Evolutionary conservation across 2,888 invertebrate genomes (phyloP), one percentile per base, ranked within the genome.

Genomic region (Lottia gigantea): DNA sequence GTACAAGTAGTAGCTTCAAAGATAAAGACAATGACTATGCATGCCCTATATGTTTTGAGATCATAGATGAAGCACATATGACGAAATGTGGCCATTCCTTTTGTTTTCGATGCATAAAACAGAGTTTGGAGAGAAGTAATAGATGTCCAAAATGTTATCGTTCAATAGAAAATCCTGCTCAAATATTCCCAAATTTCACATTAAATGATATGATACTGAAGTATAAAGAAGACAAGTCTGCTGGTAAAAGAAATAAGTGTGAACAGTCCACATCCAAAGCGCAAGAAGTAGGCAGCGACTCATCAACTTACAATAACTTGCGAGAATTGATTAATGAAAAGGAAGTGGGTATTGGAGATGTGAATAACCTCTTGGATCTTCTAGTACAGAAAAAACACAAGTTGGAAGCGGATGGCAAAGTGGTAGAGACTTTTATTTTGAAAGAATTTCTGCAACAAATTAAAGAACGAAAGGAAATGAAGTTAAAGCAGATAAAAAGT

Each of bases 31-130:
- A 82, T 76, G 86, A 88, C 74, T 88, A 83, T 75, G 79, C 87
- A 26, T 88, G 96, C 86, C 95, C 95, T 0, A 93, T 96, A 68
- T 97, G 97, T 89, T 94, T 95, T 89, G 94, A 95, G 87, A 90
- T 95, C 65, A 95, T 96, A 74, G 93, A 93, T 79, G 95, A 95
- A 88, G 95, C 96, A 0, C 93, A 95, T 88, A 95, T 96, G 83
- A 96, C 96, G 0, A 92, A 93, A 78, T 96, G 97, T 89, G 96
- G 96, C 0, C 96, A 97, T 87, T 95, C 95, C 1, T 97, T 95
- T 90, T 97, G 97, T 89, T 40, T 40, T 40, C 40, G 40, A 40
- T 40, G 96, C 88, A 94, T 96, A 66, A 89, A 90, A 25, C 91
- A 91, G 78, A 92, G 93, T 2, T 90, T 94, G 55, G 92, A 93